Conservation (phyloP, 2,797 vertebrate species). For the Acanthiza pusilla region DNA sequence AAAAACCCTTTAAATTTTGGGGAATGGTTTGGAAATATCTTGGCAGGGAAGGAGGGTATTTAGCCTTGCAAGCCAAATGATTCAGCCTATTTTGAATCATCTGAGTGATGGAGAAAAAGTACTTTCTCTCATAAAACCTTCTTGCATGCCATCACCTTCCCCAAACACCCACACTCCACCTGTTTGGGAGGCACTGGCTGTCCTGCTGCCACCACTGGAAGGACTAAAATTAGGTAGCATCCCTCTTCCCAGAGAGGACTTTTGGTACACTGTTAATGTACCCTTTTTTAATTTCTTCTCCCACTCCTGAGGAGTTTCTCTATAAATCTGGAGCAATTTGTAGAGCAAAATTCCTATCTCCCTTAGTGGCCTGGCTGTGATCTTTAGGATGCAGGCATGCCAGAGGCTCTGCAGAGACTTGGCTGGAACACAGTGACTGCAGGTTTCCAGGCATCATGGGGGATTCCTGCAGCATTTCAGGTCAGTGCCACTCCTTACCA, state of each 20-base stretch:
- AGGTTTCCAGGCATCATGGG: neutral
- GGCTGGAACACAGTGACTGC: neutral
- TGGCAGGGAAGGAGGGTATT: neutral
- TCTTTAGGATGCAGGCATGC: neutral
- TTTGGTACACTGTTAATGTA: neutral
- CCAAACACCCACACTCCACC: constrained; percentile 45
- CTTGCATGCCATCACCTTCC: neutral
- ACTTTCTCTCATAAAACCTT: neutral
- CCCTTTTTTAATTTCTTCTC: neutral
- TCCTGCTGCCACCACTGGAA: constrained; percentile 15
- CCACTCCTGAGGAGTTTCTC: neutral
- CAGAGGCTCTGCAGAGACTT: neutral
- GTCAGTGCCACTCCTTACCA: neutral
- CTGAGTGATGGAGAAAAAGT: neutral
- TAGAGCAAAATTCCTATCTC: neutral
- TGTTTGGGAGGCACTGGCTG: neutral
- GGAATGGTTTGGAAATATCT: neutral
- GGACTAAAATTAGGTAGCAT: constrained; percentile 33
- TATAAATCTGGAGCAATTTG: neutral
- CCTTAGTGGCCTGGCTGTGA: neutral
- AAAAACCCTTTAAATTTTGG: neutral
- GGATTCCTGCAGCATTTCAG: neutral
- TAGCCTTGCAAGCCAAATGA: constrained; percentile 1
- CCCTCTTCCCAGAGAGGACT: neutral
- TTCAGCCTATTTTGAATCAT: constrained; percentile 28